A percentile compares a stretch with the other conserved stretches of the same genome.
Evolutionary conservation across 1,140 invertebrate species (phyloP).

Genomic region (Plodia interpunctella): DNA sequence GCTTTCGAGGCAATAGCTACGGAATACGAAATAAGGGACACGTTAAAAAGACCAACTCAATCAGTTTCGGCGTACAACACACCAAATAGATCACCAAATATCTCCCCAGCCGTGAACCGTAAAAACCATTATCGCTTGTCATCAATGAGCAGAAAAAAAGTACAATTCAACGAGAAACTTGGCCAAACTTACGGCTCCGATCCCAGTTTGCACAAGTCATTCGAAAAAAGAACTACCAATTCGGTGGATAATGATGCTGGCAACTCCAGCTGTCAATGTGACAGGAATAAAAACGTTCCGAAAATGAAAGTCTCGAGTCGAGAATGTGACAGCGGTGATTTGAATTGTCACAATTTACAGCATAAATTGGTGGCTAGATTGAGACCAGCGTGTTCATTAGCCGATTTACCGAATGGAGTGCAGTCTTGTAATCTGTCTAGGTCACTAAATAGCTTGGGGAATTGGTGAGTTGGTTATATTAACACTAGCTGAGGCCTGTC

Average conservation of each 20-base stretch:
- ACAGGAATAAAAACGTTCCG: slow-evolving; percentile 28
- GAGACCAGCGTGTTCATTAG: slow-evolving; percentile 52
- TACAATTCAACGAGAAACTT: slow-evolving; percentile 41
- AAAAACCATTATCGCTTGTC: slow-evolving; percentile 60
- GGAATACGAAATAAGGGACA: slow-evolving; percentile 61
- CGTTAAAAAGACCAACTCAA: slow-evolving; percentile 30
- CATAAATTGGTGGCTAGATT: slow-evolving; percentile 49
- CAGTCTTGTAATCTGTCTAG: slow-evolving; percentile 38
- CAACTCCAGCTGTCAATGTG: slow-evolving; percentile 32
- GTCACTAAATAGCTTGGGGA: slow-evolving; percentile 46
- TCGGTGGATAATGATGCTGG: slow-evolving; percentile 20
- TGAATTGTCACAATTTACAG: slow-evolving; percentile 38
- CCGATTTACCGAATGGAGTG: slow-evolving; percentile 45
- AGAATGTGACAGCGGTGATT: slow-evolving; percentile 20
- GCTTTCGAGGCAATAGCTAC: slow-evolving; percentile 68
- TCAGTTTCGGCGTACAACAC: slow-evolving; percentile 45
- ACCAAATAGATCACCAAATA: slow-evolving; percentile 45
- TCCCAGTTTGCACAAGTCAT: slow-evolving; percentile 45
- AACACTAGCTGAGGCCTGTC: too few species aligned
- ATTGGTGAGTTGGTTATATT: slow-evolving; percentile 34
- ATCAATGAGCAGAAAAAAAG: slow-evolving; percentile 52
- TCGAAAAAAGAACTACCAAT: slow-evolving; percentile 14
- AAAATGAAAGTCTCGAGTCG: slow-evolving; percentile 36
- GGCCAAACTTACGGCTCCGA: slow-evolving; percentile 44
- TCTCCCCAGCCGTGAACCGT: slow-evolving; percentile 43